Evolutionary conservation across 2,888 invertebrate genomes (phyloP).

Genomic region (Arrhopalites spinosus): DNA sequence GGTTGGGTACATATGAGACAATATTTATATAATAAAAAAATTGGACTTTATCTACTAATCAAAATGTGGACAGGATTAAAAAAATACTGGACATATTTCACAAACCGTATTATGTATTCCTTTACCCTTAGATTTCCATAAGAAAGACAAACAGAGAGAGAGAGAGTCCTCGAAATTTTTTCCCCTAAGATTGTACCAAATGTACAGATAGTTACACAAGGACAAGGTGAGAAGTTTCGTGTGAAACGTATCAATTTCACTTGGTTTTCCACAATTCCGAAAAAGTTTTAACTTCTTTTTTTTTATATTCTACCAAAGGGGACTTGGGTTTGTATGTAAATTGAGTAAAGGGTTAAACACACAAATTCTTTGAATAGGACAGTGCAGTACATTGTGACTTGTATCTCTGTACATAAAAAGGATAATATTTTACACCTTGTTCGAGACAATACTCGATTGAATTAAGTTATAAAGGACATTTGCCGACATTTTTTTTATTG

Average conservation of each 20-base stretch:
- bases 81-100: background rate
- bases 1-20: too few species aligned
- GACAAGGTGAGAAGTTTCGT: background rate
- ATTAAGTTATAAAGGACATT: too few species aligned
- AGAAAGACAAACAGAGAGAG: background rate
- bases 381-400: background rate
- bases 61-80: constrained; percentile 3
- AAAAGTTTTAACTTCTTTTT: constrained; percentile 1
- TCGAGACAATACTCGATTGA: too few species aligned
- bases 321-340: too few species aligned
- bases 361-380: too few species aligned
- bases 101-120: background rate
- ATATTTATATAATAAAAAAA: too few species aligned
- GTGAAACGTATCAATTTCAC: constrained; percentile 22
- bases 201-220: too few species aligned
- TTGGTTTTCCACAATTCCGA: constrained; percentile 19
- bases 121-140: constrained; percentile 16
- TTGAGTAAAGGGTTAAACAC: too few species aligned
- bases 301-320: background rate
- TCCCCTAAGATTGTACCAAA: too few species aligned
- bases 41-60: constrained; percentile 24
- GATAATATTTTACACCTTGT: too few species aligned
- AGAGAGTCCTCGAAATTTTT: too few species aligned
- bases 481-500: too few species aligned
- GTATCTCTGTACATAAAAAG: background rate